Conservation (phyloP, 1,140 invertebrate species). For the Brachionus asplanchnoidis region DNA sequence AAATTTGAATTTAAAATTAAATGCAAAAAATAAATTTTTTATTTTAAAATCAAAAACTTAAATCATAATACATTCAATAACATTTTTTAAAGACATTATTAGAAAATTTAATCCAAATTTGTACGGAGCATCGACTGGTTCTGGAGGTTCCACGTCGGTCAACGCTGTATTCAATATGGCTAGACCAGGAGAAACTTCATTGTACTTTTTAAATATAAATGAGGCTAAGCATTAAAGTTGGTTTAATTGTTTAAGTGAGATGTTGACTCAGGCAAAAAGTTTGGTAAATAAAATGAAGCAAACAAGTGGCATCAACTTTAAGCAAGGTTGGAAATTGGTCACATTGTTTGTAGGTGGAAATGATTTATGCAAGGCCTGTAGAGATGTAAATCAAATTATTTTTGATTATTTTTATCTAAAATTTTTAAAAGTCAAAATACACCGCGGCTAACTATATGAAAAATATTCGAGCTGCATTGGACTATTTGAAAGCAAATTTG, state of each 20-base stretch:
- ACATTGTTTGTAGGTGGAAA: constrained; percentile 76
- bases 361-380: constrained; percentile 73
- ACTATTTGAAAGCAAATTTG: constrained; percentile 63
- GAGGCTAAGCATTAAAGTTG: not conserved
- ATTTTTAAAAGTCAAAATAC: constrained; percentile 45
- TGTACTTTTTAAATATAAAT: constrained; percentile 43
- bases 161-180: constrained; percentile 51
- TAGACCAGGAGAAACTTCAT: constrained; percentile 48
- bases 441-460: constrained; percentile 61
- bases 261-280: constrained; percentile 64
- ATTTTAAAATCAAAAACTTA: not conserved
- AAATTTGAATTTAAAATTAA: no score
- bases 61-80: not conserved
- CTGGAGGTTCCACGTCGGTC: constrained; percentile 44
- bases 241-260: constrained; percentile 58
- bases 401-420: not conserved
- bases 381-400: constrained; percentile 44
- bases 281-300: constrained; percentile 67
- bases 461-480: constrained; percentile 63
- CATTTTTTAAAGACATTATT: constrained; percentile 49
- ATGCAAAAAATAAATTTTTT: no score
- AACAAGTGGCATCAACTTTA: constrained; percentile 58
- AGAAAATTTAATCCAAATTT: constrained; percentile 52
- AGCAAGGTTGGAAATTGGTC: constrained; percentile 69
- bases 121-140: constrained; percentile 50